Base-by-base conservation (phyloP, 2,888 invertebrate species). In the Capitulum mitella region DNA sequence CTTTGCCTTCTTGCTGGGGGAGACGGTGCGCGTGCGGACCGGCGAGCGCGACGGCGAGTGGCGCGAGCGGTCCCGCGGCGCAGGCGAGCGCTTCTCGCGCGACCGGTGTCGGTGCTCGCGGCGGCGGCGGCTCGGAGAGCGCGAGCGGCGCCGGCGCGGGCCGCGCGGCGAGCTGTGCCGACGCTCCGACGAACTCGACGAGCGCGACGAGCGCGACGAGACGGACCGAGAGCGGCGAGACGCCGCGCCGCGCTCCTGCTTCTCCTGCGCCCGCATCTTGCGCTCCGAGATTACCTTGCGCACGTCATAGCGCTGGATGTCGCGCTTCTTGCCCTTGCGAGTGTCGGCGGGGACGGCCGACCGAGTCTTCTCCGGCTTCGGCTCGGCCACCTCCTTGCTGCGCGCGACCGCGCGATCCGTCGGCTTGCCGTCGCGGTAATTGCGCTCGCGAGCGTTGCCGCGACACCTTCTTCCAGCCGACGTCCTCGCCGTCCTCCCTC, bases 1-100 rank as follows among this genome's bases (percentile, higher is more conserved):
- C 79, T 34, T 64, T 80, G 79, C 19, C 80, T 80, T 61, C 80
- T 81, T 48, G 74, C 79, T 0, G 70, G 80, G 78, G 78, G 81
- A 16, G 29, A 1, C 34, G 79, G 79, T 26, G 78, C 76, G 40
- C 51, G 29, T 10, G 43, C 64, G n/a, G 34, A 51, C 77, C 80
- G 81, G 78, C 78, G 81, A 51, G 79, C 32, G 80, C 80, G 16
- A 74, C 80, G 32, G 32, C 32, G 32, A 32, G 10, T 29, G 61
- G 32, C 32, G 61, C 0, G 51, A n/a, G 22, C 78, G 77, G 5
- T 34, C 78, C 6, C 79, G 61, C 10, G 16, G 61, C 14, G 32
- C 32, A 29, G 61, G 61, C 29, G 29, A 29, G 61, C 32, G 61
- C 32, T n/a, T 6, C 12, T 61, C 61, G 12, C 61, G 61, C 12